phyloP scores from a whole-genome alignment of 2,797 vertebrate genomes.

The Zonotrichia albicollis region DNA sequence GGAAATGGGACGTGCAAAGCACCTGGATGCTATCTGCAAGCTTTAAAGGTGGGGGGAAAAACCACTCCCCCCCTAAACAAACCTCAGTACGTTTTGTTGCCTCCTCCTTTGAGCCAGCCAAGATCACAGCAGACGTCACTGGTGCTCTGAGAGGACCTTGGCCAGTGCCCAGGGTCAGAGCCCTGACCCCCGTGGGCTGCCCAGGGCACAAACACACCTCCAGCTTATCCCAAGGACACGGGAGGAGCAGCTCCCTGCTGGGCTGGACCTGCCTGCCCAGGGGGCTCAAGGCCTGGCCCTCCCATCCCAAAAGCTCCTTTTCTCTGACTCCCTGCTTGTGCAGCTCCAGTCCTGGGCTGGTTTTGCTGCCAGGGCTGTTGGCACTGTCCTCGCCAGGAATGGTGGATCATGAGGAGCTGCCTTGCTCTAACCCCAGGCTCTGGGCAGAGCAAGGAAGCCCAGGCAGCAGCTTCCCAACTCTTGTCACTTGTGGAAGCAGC shows the following conservation, averaged over 20 bases:
- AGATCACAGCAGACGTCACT: not conserved
- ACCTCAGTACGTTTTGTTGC: not conserved
- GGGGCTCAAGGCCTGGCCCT: not conserved
- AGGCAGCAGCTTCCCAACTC: rapidly evolving
- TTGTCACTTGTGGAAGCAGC: not conserved
- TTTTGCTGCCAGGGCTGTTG: too few species aligned
- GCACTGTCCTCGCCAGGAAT: rapidly evolving
- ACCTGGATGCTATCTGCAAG: not conserved
- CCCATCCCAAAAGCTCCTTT: not conserved
- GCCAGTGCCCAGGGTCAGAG: not conserved
- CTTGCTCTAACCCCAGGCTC: not conserved
- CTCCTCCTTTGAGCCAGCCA: not conserved
- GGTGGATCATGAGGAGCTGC: not conserved
- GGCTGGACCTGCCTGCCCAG: not conserved
- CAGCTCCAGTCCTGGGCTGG: not conserved
- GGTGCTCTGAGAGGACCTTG: not conserved
- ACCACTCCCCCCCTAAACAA: not conserved
- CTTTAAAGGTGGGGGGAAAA: not conserved
- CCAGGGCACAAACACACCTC: not conserved
- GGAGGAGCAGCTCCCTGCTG: rapidly evolving
- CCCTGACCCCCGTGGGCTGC: not conserved
- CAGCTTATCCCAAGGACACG: not conserved
- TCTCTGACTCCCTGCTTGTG: not conserved
- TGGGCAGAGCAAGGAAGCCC: not conserved
- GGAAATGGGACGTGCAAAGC: not conserved